Percentiles rank a stretch among this genome's conserved stretches.
Conservation (phyloP, 2,113 vertebrate genomes). For the Conger conger region DNA sequence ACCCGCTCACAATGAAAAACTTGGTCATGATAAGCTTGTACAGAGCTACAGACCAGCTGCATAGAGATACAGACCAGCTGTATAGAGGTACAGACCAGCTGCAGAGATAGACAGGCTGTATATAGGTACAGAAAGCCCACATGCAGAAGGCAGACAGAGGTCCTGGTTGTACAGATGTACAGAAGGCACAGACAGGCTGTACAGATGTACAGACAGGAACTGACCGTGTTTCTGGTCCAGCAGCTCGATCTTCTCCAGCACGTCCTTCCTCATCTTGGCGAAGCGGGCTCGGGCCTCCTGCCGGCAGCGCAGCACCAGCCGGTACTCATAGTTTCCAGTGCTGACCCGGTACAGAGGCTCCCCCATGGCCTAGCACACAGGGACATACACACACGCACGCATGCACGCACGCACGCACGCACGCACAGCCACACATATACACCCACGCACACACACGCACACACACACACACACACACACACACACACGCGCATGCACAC, state of each 20-base stretch:
- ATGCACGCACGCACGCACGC: slow-evolving; percentile 19
- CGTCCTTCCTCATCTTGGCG: slow-evolving; percentile 97
- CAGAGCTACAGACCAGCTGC: not conserved
- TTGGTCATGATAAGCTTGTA: not conserved
- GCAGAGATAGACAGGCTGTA: not conserved
- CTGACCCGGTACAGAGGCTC: slow-evolving; percentile 93
- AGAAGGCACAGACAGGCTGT: not conserved
- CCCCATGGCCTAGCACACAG: slow-evolving; percentile 78
- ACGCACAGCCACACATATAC: not conserved
- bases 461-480: no score
- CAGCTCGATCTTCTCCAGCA: slow-evolving; percentile 96
- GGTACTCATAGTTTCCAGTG: slow-evolving; percentile 97
- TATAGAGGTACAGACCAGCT: not conserved
- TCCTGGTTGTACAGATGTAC: not conserved
- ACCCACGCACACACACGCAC: not conserved
- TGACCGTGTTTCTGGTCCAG: slow-evolving; percentile 97
- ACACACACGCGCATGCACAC: no score
- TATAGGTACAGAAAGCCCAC: no score
- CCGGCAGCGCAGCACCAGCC: slow-evolving; percentile 89
- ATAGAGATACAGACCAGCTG: not conserved
- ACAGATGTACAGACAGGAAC: slow-evolving; percentile 2
- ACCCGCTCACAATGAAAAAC: not conserved
- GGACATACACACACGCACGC: slow-evolving; percentile 22
- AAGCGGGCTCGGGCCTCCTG: slow-evolving; percentile 94
- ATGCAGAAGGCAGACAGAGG: no score